These are phyloP conservation scores for Cavia porcellus DNA, from an alignment of 2,113 vertebrate genomes.

Conservation along the genomic window DNA sequence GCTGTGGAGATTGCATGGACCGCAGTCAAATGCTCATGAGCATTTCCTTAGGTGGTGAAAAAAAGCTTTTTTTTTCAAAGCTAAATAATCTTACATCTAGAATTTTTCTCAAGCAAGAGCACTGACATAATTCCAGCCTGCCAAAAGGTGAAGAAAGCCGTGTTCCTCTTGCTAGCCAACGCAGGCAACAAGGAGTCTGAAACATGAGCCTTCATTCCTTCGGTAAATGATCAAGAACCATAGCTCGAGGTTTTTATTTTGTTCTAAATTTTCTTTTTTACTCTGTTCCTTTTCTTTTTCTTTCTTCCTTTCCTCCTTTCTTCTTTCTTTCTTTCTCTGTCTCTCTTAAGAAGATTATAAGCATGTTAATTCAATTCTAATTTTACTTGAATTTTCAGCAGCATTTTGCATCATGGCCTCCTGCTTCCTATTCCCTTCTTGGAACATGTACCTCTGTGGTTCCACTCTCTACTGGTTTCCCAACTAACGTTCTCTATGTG, in stretches of 20 bases:
- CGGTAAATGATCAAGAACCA: neutral
- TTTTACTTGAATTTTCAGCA: neutral
- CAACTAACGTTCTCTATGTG: neutral
- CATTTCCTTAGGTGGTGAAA: neutral
- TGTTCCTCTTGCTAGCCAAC: neutral
- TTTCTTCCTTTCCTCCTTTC: neutral
- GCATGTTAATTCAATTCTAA: neutral
- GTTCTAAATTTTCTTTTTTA: neutral
- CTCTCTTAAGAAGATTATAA: neutral
- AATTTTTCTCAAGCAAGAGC: slow-evolving; percentile 48
- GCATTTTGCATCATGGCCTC: neutral
- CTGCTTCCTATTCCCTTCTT: neutral
- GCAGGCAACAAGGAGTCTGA: slow-evolving; percentile 9
- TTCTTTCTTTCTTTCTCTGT: neutral
- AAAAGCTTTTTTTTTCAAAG: neutral
- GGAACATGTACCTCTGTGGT: neutral
- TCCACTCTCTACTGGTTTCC: neutral
- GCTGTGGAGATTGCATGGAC: neutral
- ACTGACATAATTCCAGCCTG: neutral
- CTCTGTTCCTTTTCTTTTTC: neutral
- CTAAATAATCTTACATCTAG: slow-evolving; percentile 1
- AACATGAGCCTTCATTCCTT: neutral
- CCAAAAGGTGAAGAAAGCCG: slow-evolving; percentile 31
- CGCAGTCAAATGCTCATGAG: neutral
- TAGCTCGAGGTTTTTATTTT: neutral